Percentiles rank a stretch among this genome's conserved stretches.
Conservation (phyloP, 2,113 vertebrate species). For the Bos indicus region DNA sequence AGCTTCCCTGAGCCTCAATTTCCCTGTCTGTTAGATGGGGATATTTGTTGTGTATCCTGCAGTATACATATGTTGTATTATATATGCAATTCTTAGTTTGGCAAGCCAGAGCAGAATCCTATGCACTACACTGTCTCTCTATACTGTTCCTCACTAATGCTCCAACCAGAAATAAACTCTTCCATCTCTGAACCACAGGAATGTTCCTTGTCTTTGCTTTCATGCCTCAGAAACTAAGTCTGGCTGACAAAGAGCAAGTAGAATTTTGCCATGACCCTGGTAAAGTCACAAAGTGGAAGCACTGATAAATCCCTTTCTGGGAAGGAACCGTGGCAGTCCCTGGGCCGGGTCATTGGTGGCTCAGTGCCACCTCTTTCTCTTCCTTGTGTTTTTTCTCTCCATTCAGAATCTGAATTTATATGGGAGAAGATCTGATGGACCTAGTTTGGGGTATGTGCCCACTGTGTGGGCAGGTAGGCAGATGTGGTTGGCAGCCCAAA, state of each 20-base stretch:
- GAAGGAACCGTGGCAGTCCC: not conserved
- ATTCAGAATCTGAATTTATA: not conserved
- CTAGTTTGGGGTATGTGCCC: not conserved
- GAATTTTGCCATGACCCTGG: not conserved
- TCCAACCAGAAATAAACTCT: not conserved
- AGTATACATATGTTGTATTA: not conserved
- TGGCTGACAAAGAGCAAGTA: not conserved
- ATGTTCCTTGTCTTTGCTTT: not conserved
- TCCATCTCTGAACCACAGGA: not conserved
- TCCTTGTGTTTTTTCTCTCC: not conserved
- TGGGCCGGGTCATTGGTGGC: not conserved
- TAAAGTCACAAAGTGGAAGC: not conserved
- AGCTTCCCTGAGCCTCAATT: not conserved
- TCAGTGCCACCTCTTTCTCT: not conserved
- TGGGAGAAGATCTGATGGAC: not conserved
- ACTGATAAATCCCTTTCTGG: not conserved
- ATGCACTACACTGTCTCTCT: not conserved
- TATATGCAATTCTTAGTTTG: not conserved
- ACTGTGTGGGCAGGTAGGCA: not conserved
- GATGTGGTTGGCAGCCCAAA: not conserved
- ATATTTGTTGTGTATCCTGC: not conserved
- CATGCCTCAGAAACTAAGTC: not conserved
- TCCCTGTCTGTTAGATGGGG: not conserved
- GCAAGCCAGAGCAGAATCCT: not conserved
- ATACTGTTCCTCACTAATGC: accelerated